Evolutionary conservation across 2,888 invertebrate species (phyloP).

Genomic region (Leptodirus hochenwartii): DNA sequence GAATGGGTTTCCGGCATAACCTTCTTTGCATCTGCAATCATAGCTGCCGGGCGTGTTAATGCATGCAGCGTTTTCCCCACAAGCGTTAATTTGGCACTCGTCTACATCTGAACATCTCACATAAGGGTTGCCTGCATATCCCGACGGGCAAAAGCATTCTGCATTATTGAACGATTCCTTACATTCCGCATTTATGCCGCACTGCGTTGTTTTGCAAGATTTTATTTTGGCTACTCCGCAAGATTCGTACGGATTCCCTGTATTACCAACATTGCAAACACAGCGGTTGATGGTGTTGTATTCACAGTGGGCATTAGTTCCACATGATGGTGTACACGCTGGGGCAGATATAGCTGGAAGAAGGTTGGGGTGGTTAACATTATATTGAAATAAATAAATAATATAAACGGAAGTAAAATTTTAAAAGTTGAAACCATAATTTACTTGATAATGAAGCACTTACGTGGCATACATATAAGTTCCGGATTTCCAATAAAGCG

Average conservation of each 20-base stretch:
- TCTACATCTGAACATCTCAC: slow-evolving; percentile 70
- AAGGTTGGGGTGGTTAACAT: slow-evolving; percentile 13
- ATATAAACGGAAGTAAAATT: not conserved
- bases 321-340: slow-evolving; percentile 62
- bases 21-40: slow-evolving; percentile 75
- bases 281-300: slow-evolving; percentile 62
- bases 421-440: not conserved
- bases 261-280: slow-evolving; percentile 66
- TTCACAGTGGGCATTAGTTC: slow-evolving; percentile 70
- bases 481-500: slow-evolving; percentile 82
- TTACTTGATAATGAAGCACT: slow-evolving; percentile 26
- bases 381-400: slow-evolving; percentile 4
- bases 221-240: slow-evolving; percentile 49
- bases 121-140: slow-evolving; percentile 75
- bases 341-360: slow-evolving; percentile 57
- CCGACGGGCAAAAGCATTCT: slow-evolving; percentile 67
- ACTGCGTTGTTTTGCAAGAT: slow-evolving; percentile 14
- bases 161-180: slow-evolving; percentile 53
- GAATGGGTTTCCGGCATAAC: slow-evolving; percentile 75
- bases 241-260: slow-evolving; percentile 73
- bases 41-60: slow-evolving; percentile 79
- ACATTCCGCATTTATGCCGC: slow-evolving; percentile 47
- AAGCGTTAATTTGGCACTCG: slow-evolving; percentile 60
- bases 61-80: slow-evolving; percentile 73
- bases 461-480: slow-evolving; percentile 79